Percentiles rank a stretch among this genome's conserved stretches.
Conservation (phyloP, 2,113 vertebrate species). For the Passer montanus region DNA sequence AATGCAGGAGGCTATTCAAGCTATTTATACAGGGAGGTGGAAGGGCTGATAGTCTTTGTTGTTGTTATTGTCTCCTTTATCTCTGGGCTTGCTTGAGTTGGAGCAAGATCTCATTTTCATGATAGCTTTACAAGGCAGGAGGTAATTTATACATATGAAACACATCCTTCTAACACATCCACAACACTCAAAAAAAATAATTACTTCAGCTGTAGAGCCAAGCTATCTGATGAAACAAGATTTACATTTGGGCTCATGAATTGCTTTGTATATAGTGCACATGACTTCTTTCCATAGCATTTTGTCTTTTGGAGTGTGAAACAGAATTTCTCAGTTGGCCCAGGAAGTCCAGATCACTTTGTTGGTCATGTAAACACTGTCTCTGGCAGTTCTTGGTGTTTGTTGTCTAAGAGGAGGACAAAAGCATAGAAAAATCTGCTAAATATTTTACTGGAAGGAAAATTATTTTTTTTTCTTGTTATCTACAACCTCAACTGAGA, state of each 20-base stretch:
- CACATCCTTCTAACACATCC: conserved; percentile 16
- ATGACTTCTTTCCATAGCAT: background rate
- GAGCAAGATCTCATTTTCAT: conserved; percentile 42
- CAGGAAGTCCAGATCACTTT: background rate
- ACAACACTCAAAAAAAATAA: conserved; percentile 9
- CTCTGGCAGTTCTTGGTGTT: background rate
- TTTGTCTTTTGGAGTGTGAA: conserved; percentile 13
- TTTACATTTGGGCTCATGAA: conserved; percentile 2
- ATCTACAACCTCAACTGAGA: background rate
- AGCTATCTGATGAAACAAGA: conserved; percentile 31
- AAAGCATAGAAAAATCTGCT: background rate
- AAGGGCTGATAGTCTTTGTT: conserved; percentile 30
- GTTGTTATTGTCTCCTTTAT: conserved; percentile 45
- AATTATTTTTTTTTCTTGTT: background rate
- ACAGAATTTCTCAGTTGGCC: background rate
- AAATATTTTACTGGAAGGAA: background rate
- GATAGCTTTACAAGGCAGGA: conserved; percentile 30
- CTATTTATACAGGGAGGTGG: conserved; percentile 27
- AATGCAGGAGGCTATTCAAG: conserved; percentile 36
- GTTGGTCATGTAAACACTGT: background rate
- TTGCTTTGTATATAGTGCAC: background rate
- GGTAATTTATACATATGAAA: conserved; percentile 48
- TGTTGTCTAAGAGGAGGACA: background rate
- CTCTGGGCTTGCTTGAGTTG: conserved; percentile 6
- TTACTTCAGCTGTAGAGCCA: conserved; percentile 8